Evolutionary conservation across 2,113 vertebrate genomes (phyloP), one percentile per base, ranked within the genome.

Genomic region (Illadopsis cleaveri): DNA sequence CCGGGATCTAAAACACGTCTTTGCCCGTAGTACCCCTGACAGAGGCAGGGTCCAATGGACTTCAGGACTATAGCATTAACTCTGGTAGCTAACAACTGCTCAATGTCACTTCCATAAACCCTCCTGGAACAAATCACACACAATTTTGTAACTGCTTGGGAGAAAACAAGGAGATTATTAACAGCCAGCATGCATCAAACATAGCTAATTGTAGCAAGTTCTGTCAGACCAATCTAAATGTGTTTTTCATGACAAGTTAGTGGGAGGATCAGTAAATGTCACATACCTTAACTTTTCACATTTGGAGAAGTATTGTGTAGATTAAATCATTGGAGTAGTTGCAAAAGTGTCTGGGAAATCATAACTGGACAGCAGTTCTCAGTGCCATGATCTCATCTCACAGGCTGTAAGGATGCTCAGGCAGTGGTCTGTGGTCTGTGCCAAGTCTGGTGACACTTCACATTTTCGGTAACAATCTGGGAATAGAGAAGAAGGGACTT

Each of bases 1-100:
- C 22, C 3, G 1, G 13, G n/a, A 80, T 22, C 20, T 89, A 61
- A 86, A 80, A 18, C 17, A 25, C 0, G 0, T 33, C 19, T 71
- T 75, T 82, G 16, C 18, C 45, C 12, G 2, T 40, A 30, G 24
- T 35, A 47, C 8, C 58, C 12, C 35, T 64, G 40, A 27, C 20
- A 77, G 48, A 42, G 17, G 15, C 25, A 76, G 23, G 2, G 2
- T 38, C 62, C 31, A 27, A 6, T 4, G 19, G 57, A 20, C 7
- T 44, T 58, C 40, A 62, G 45, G 50, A 91, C 11, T 78, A 21
- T 33, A 72, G 44, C 24, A 65, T 65, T 69, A 89, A 44, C 37
- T 80, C n/a, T 4, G 3, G 19, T 42, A 60, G 27, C 11, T 86
- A 79, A 53, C 0, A 3, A 40, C 65, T 56, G 22, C 25, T 89